phyloP scores from a whole-genome alignment of 2,888 invertebrate species.

The Melanargia galathea region DNA sequence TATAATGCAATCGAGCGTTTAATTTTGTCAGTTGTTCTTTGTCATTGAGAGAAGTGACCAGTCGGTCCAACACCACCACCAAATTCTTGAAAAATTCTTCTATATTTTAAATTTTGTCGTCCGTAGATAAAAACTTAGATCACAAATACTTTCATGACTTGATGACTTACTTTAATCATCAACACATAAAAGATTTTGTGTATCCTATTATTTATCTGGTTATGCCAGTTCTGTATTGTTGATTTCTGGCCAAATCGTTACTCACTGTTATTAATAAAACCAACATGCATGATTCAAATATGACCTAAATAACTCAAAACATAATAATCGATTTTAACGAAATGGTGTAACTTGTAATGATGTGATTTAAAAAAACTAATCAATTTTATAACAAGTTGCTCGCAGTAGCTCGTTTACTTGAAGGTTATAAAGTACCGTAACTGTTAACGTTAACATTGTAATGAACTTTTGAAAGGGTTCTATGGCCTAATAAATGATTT shows the following conservation, averaged over 20 bases:
- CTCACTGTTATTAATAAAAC: slow-evolving; percentile 13
- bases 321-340: slow-evolving; percentile 9
- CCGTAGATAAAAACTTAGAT: neutral
- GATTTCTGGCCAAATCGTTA: slow-evolving; percentile 15
- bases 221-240: slow-evolving; percentile 20
- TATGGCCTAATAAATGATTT: neutral
- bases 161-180: too few relatives aligned
- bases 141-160: neutral
- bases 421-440: slow-evolving; percentile 1
- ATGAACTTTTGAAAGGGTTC: neutral
- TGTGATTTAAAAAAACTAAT: neutral
- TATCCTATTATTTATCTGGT: neutral
- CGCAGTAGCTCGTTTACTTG: neutral
- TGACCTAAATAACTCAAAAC: slow-evolving; percentile 8
- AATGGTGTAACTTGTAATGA: slow-evolving; percentile 5
- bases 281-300: slow-evolving; percentile 13
- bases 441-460: neutral
- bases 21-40: neutral
- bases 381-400: neutral
- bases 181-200: too few relatives aligned
- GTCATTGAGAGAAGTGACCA: neutral
- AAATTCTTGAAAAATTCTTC: neutral
- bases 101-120: neutral
- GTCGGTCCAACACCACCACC: too few relatives aligned
- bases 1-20: too few relatives aligned